phyloP scores from a whole-genome alignment of 1,140 invertebrate species.

The Leptopilina boulardi region DNA sequence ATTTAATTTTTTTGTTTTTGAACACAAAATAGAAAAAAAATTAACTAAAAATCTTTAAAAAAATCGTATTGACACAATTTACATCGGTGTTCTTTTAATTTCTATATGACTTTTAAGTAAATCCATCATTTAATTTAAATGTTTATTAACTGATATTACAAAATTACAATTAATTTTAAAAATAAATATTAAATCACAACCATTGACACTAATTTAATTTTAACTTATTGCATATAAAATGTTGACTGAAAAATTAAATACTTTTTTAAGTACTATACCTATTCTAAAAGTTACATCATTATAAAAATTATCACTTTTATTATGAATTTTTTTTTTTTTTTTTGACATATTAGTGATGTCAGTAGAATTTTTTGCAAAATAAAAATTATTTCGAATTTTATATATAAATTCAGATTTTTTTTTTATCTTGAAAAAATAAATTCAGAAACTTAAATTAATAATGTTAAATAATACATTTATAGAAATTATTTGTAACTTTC shows the following conservation, averaged over 20 bases:
- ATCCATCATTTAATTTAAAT: not conserved
- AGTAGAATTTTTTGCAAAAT: not conserved
- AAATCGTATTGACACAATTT: too few relatives aligned
- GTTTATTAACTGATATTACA: not conserved
- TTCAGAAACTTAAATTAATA: not conserved
- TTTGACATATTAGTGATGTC: too few relatives aligned
- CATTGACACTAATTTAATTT: not conserved
- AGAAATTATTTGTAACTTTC: not conserved
- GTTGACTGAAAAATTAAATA: not conserved
- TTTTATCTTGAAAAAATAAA: too few relatives aligned
- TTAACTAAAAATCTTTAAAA: too few relatives aligned
- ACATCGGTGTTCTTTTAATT: not conserved
- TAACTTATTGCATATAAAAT: not conserved
- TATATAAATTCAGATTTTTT: too few relatives aligned
- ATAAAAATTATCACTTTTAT: conserved; percentile 6
- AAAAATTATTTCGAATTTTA: too few relatives aligned
- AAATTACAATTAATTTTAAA: not conserved
- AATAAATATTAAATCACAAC: conserved; percentile 29
- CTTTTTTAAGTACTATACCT: not conserved
- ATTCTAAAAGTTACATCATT: not conserved
- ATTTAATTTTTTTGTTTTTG: too few relatives aligned
- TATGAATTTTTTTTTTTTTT: not conserved
- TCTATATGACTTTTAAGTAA: not conserved
- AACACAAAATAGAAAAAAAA: too few relatives aligned
- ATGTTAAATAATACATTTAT: not conserved